These are phyloP conservation scores for Cecidostiba fungosa DNA, from an alignment of 2,888 invertebrate genomes.

Conservation along the genomic window DNA sequence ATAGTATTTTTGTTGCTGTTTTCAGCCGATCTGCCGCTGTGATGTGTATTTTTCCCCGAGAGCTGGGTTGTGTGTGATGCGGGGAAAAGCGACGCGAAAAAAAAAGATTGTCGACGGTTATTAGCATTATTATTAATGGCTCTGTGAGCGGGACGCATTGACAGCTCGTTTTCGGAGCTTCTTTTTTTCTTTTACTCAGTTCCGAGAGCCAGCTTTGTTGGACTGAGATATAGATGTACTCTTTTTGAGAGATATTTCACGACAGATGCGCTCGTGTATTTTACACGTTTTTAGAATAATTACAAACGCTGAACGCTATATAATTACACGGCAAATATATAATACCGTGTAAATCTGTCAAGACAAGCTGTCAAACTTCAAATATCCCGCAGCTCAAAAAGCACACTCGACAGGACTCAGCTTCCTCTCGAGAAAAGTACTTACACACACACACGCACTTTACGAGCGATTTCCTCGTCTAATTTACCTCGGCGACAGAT, in stretches of 20 bases:
- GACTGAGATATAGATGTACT: neutral
- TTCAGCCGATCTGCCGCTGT: conserved; percentile 74
- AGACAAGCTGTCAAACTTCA: neutral
- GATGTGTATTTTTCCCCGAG: conserved; percentile 56
- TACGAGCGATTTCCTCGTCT: conserved; percentile 18
- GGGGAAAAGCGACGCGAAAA: conserved; percentile 1
- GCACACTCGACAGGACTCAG: neutral
- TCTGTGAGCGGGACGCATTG: conserved; percentile 68
- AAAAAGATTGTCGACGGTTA: conserved; percentile 71
- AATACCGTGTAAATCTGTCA: neutral
- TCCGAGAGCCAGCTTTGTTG: neutral
- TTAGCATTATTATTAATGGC: conserved; percentile 79
- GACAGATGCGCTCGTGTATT: conserved; percentile 18
- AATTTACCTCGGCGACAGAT: conserved; percentile 45
- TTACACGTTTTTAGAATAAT: too few species aligned
- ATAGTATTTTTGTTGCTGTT: conserved; percentile 75
- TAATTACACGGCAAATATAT: neutral
- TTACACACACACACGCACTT: neutral
- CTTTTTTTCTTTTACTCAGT: neutral
- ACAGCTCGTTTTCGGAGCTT: conserved; percentile 55
- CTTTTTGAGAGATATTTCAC: neutral
- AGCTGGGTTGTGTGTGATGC: neutral
- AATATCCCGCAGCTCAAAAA: neutral
- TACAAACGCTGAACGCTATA: too few species aligned
- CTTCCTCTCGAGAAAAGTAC: neutral